phyloP scores from a whole-genome alignment of 2,888 invertebrate species.

The Flexamia atlantica region DNA sequence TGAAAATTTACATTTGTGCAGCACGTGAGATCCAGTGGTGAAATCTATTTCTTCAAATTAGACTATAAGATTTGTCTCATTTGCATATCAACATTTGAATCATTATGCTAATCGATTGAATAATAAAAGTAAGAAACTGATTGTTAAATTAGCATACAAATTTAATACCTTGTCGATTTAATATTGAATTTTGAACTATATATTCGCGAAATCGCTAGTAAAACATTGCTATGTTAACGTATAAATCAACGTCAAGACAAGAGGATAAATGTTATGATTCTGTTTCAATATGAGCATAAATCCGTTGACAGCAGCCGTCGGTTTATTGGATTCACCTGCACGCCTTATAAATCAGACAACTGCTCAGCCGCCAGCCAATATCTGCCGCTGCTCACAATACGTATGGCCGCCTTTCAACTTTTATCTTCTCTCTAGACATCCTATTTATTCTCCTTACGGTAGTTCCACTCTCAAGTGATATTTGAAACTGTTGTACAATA shows the following conservation, averaged over 20 bases:
- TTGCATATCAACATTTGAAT: too few species aligned
- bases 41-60: too few species aligned
- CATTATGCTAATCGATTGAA: too few species aligned
- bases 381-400: not conserved
- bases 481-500: too few species aligned
- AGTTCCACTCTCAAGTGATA: too few species aligned
- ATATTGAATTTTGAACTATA: too few species aligned
- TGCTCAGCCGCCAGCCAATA: not conserved
- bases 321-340: conserved; percentile 45
- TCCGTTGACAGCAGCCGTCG: conserved; percentile 32
- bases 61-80: too few species aligned
- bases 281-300: conserved; percentile 20
- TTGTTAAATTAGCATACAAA: too few species aligned
- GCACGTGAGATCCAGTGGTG: too few species aligned
- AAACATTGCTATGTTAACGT: not conserved
- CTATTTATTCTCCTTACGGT: not conserved
- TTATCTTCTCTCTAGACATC: not conserved
- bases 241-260: conserved; percentile 5
- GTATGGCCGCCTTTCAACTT: not conserved
- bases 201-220: not conserved
- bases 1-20: too few species aligned
- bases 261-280: conserved; percentile 16
- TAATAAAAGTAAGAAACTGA: too few species aligned
- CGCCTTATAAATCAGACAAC: conserved; percentile 27
- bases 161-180: too few species aligned